A percentile compares a stretch with the other conserved stretches of the same genome.
These are phyloP conservation scores for Oikopleura vanhoeffeni DNA, from an alignment of 23 tunicate species.

Conservation along the genomic window DNA sequence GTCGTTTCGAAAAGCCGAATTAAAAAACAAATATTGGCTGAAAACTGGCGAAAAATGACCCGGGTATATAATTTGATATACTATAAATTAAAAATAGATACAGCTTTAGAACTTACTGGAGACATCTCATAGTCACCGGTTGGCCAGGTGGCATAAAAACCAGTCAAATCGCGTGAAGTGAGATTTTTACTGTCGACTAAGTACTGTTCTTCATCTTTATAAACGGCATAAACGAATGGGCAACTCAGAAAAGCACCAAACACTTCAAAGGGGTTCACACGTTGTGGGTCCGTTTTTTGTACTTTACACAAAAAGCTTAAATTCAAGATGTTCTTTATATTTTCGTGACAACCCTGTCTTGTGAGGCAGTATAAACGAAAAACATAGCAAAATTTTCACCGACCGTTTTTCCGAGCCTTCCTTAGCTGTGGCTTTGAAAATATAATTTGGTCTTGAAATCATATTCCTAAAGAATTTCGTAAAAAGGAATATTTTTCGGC, in stretches of 20 bases:
- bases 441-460: too few relatives aligned
- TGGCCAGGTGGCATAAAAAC: background rate
- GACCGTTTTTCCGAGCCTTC: background rate
- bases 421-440: too few relatives aligned
- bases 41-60: too few relatives aligned
- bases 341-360: background rate
- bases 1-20: too few relatives aligned
- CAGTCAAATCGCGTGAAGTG: background rate
- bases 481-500: too few relatives aligned
- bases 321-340: background rate
- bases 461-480: too few relatives aligned
- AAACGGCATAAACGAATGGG: background rate
- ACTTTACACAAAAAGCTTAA: background rate
- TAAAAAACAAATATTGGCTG: too few relatives aligned
- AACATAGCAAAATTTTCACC: background rate
- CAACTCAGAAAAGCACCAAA: too few relatives aligned
- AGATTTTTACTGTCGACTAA: background rate
- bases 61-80: too few relatives aligned
- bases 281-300: too few relatives aligned
- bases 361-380: background rate
- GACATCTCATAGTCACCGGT: background rate
- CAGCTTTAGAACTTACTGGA: background rate
- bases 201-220: background rate
- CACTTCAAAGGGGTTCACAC: too few relatives aligned
- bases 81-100: too few relatives aligned